phyloP scores from a whole-genome alignment of 92 coral and sea anemone species.

The Siderastrea radians region DNA sequence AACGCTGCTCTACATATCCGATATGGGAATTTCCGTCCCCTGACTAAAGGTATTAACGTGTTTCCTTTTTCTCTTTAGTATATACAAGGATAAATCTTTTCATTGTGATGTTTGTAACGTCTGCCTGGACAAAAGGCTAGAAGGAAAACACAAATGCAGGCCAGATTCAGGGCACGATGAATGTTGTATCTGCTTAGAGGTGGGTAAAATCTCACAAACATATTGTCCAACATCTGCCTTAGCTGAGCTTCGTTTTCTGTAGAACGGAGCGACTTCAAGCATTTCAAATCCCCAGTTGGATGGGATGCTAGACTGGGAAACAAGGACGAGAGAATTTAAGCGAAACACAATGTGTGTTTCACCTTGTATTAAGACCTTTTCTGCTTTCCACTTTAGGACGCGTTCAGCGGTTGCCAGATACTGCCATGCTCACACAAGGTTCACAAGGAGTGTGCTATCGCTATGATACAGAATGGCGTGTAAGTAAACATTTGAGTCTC shows the following conservation, averaged over 20 bases:
- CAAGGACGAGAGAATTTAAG: no score
- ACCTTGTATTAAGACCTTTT: neutral
- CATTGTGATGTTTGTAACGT: constrained; percentile 94
- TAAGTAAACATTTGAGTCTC: constrained; percentile 46
- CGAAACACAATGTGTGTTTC: no score
- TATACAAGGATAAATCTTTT: constrained; percentile 82
- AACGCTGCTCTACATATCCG: neutral
- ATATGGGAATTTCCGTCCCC: neutral
- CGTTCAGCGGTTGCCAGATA: constrained; percentile 91
- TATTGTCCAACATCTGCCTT: neutral
- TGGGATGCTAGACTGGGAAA: no score
- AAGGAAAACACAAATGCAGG: constrained; percentile 85
- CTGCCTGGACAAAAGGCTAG: constrained; percentile 81
- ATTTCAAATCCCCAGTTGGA: no score
- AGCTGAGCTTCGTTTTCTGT: no score
- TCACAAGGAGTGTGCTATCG: constrained; percentile 81
- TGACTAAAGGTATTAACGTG: neutral
- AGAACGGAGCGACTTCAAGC: no score
- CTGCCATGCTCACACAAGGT: constrained; percentile 92
- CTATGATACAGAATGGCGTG: constrained; percentile 86
- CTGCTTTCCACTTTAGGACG: constrained; percentile 65
- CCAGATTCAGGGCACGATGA: constrained; percentile 90
- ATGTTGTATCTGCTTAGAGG: constrained; percentile 92
- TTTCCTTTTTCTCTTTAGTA: constrained; percentile 43
- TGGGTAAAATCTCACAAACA: constrained; percentile 6